Evolutionary conservation across 2,113 vertebrate species (phyloP), one percentile per base, ranked within the genome.

Genomic region (Sclerurus mexicanus): DNA sequence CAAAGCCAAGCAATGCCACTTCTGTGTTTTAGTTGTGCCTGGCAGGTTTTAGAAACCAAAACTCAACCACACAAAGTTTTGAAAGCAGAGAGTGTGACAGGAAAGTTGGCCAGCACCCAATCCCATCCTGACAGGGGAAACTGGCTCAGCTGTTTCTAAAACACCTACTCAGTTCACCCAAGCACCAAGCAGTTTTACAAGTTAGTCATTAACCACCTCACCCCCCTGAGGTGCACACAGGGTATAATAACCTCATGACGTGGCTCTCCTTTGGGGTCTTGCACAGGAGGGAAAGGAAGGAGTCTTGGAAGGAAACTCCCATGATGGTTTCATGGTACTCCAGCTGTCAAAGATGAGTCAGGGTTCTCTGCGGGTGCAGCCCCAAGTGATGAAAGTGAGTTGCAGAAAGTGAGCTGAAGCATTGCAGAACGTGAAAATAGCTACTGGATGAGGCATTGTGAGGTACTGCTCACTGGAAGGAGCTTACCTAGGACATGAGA

Each of bases 131-230:
- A 95, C 78, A 91, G 68, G 68, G 92, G 82, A 93, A 94, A 85
- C 56, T 85, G 92, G 87, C 91, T 91, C 87, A 95, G 90, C 75
- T 95, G 85, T 93, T 95, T 90, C 90, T 96, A 85, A 93, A 96
- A 90, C 95, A 96, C 95, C 91, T 93, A 93, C 93, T 85, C 82
- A 67, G 90, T 71, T 96, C 95, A 94, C 85, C 71, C 91, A 80
- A 79, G 58, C 81, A 87, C 69, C 0, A 0, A 92, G 60, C 77
- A 79, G 58, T 42, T 96, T 93, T 76, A 85, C 84, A 82, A 79
- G 87, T 91, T 64, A 94, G 85, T 93, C 85, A 91, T 93, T 93
- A 96, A 94, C 75, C 87, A 86, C 55, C 85, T 93, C 85, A 81
- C 44, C 35, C 81, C 75, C 63, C 72, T 15, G 85, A 91, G 84